Base-by-base conservation (phyloP, 2,797 vertebrate species). In the Sorex maritimensis region DNA sequence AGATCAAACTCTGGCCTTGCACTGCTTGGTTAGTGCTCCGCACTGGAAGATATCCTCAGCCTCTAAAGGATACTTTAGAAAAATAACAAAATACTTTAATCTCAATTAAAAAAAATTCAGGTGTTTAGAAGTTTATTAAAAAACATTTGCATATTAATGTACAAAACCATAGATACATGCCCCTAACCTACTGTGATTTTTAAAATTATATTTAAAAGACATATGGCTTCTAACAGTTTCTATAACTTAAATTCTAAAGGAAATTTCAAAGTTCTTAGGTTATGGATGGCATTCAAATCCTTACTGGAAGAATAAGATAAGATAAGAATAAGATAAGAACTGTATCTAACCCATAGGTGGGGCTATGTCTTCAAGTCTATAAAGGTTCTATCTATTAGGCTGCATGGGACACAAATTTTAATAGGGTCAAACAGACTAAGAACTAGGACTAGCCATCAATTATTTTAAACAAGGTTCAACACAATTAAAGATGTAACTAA, bases 71-170 rank as follows among this genome's bases (percentile, higher is more conserved):
- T 9, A 52, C 26, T 28, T 28, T 28, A 65, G 28, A 67, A n/a
- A 67, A 67, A 26, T 11, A 65, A 65, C 7, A 26, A 65, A 21
- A 65, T 9, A 65, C 19, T 61, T 80, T 71, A 17, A 90, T 23
- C n/a, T 24, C 46, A 90, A 71, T 34, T 23, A 41, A 83, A 87
- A 73, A 81, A 65, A 81, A 81, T 71, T 55, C 30, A 65, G 11
- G 61, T 71, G 5, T 41, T 88, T 65, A 78, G 14, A 63, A 85
- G 14, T 80, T 86, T 75, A 72, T 87, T 52, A 52, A 52, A 52
- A 52, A 52, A 5, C 49, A 52, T 52, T 8, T 52, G 49, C 13
- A 52, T 52, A 52, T 52, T 11, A 52, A 86, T 88, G 90, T 73
- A 65, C n/a, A 85, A 78, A 79, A 72, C 10, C 75, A 28, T 10